Conservation (phyloP, 2,888 invertebrate genomes). For the Cylloceria caligata region DNA sequence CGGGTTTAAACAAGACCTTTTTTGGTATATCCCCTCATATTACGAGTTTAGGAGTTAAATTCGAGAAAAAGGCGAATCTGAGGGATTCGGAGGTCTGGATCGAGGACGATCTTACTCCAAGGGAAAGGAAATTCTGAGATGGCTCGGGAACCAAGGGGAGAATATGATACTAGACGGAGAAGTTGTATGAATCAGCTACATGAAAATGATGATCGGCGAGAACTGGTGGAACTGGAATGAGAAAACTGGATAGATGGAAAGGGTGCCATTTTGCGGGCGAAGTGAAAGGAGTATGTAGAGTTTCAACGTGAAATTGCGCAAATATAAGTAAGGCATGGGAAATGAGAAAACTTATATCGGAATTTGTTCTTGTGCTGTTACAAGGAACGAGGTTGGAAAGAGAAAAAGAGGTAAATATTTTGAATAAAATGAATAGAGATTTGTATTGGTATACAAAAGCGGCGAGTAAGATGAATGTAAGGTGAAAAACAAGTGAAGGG, state of each 20-base stretch:
- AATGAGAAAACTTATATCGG: not conserved
- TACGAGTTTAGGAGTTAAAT: no score
- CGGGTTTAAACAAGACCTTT: not conserved
- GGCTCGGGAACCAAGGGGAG: slow-evolving; percentile 2
- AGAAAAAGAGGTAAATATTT: not conserved
- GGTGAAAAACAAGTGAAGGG: not conserved
- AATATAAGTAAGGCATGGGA: not conserved
- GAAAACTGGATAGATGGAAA: not conserved
- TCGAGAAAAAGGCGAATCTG: not conserved
- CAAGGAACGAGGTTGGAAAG: not conserved
- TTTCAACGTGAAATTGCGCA: slow-evolving; percentile 18
- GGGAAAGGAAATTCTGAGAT: slow-evolving; percentile 31
- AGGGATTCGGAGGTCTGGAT: not conserved
- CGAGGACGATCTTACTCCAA: slow-evolving; percentile 31
- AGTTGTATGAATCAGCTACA: slow-evolving; percentile 5
- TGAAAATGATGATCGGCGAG: not conserved
- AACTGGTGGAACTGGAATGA: slow-evolving; percentile 27
- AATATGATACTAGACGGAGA: not conserved
- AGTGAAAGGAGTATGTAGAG: not conserved
- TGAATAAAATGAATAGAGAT: not conserved
- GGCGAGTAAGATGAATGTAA: not conserved
- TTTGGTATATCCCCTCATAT: not conserved
- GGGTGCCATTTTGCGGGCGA: slow-evolving; percentile 22
- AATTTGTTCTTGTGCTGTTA: not conserved
- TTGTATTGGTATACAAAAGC: not conserved